Percentiles rank a stretch among this genome's conserved stretches.
Evolutionary conservation across 2,888 invertebrate genomes (phyloP).

Genomic region (Blomia tropicalis): DNA sequence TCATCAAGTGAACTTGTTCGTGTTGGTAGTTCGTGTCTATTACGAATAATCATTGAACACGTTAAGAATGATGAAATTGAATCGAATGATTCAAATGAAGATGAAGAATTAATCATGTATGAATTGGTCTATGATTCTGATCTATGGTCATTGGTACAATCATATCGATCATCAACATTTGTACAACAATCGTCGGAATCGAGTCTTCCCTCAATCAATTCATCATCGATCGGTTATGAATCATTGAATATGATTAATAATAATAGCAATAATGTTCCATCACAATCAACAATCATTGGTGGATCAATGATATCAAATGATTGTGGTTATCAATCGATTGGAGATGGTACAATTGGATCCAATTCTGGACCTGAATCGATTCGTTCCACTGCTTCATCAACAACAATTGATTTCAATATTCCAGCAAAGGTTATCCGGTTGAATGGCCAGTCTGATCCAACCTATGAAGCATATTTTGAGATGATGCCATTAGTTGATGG

Average conservation of each 20-base stretch:
- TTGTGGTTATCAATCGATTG: neutral
- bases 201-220: neutral
- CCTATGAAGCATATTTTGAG: slow-evolving; percentile 52
- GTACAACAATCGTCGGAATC: neutral
- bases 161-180: neutral
- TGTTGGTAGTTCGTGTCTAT: slow-evolving; percentile 60
- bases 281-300: neutral
- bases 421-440: neutral
- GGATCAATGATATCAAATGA: no score
- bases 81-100: neutral
- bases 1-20: slow-evolving; percentile 69
- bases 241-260: neutral
- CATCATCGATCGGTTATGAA: neutral
- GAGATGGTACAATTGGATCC: no score
- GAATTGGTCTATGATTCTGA: slow-evolving; percentile 80
- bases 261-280: neutral
- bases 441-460: neutral
- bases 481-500: slow-evolving; percentile 86
- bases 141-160: slow-evolving; percentile 50
- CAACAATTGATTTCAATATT: neutral
- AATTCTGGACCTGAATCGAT: neutral
- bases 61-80: slow-evolving; percentile 29
- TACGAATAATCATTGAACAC: slow-evolving; percentile 33
- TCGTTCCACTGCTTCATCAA: neutral
- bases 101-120: slow-evolving; percentile 59